Evolutionary conservation across 64 coral and sea anemone genomes (phyloP), one percentile per base, ranked within the genome.

Genomic region (Hydrozoanthus tunicans): DNA sequence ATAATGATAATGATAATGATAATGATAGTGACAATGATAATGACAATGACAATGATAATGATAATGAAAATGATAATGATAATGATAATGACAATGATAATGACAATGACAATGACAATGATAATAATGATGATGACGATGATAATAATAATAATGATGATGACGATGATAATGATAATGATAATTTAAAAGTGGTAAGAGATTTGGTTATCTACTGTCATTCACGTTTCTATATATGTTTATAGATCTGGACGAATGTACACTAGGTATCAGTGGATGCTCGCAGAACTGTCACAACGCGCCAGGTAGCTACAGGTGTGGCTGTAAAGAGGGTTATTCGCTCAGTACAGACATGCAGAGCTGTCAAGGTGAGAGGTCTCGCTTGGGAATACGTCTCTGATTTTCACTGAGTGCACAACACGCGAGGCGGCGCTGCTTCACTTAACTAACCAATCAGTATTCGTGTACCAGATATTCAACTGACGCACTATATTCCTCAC

Each of bases 221-320:
- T 43, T 53, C 43, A 90, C 6, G 64, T 56, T 88, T 17, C 6
- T 58, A 6, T 79, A 2, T 60, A 66, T 58, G 23, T 91, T 90
- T 73, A 12, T 63, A 99, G 97, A 99, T 66, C 73, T 99, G 9
- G 92, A 99, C 72, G 97, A 96, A 65, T 96, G 97, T n/a, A 73
- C 82, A 17, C 51, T 99, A 51, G 97, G 77, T 62, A 83, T 99
- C 7, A 92, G 86, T 24, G 93, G 92, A 25, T 99, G 97, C 52
- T 72, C 73, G n/a, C 90, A 99, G 4, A 60, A n/a, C 4, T 96
- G 97, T 52, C 71, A 85, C 7, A 99, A 99, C 85, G 81, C 92
- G 5, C 84, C 84, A 63, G 97, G 97, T 6, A 96, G 92, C 26
- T 99, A 99, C 79, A 82, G 17, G 6, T 99, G 97, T 32, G 81